Evolutionary conservation across 2,888 invertebrate genomes (phyloP).

Genomic region (Heterodera filipjevi): DNA sequence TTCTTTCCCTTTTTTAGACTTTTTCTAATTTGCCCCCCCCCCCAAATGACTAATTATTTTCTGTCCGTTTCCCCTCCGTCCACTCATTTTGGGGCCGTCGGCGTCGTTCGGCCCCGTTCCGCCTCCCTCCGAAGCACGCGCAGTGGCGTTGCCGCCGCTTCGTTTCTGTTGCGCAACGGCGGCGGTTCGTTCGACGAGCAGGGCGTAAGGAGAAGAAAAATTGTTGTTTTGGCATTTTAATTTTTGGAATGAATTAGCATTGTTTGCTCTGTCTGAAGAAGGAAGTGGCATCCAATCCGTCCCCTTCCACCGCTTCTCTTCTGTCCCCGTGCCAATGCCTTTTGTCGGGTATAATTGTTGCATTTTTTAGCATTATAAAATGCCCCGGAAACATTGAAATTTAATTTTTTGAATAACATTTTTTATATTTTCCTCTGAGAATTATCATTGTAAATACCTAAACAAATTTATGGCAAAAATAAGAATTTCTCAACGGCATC

Average conservation of each 20-base stretch:
- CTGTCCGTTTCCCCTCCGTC: background rate
- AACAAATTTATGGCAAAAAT: too few relatives aligned
- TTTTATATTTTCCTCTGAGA: too few relatives aligned
- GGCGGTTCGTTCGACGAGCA: background rate
- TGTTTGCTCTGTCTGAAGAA: background rate
- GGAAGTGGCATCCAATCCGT: background rate
- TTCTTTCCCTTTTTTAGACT: background rate
- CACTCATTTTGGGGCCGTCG: background rate
- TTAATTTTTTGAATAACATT: background rate
- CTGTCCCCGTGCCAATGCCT: background rate
- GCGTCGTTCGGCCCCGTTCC: slow-evolving; percentile 3
- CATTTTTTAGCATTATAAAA: too few relatives aligned
- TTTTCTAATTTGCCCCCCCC: background rate
- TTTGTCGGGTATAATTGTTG: background rate
- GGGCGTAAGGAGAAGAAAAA: background rate
- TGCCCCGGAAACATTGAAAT: too few relatives aligned
- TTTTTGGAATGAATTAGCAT: background rate
- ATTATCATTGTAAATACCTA: too few relatives aligned
- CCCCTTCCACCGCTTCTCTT: background rate
- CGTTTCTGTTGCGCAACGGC: slow-evolving; percentile 1
- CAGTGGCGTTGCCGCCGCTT: background rate
- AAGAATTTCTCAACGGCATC: too few relatives aligned
- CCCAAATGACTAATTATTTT: background rate
- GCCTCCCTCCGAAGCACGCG: background rate
- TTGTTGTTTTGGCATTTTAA: background rate